phyloP scores from a whole-genome alignment of 2,113 vertebrate genomes.

The Bettongia penicillata region DNA sequence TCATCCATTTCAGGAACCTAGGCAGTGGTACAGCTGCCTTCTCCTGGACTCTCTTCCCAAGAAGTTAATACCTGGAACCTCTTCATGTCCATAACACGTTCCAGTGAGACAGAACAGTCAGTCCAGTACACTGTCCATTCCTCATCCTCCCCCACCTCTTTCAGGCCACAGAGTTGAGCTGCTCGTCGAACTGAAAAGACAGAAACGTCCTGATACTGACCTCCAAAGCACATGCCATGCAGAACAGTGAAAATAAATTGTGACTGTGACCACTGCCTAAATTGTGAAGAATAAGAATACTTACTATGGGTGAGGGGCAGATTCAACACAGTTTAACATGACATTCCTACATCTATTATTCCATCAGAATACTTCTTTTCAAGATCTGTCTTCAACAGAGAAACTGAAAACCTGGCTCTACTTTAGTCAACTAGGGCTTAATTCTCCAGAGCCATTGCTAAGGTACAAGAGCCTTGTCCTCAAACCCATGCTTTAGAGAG shows the following conservation, averaged over 20 bases:
- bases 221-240: neutral
- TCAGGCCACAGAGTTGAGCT: conserved; percentile 81
- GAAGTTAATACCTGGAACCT: conserved; percentile 84
- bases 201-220: neutral
- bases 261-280: neutral
- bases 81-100: conserved; percentile 86
- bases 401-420: conserved; percentile 3
- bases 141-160: conserved; percentile 81
- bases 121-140: conserved; percentile 87
- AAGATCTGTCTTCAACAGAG: neutral
- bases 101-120: conserved; percentile 81
- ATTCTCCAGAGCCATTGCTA: neutral
- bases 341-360: conserved; percentile 2
- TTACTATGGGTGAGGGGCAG: neutral
- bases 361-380: neutral
- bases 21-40: neutral
- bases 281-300: neutral
- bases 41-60: too few species aligned
- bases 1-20: too few species aligned
- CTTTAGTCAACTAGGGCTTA: neutral
- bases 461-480: neutral
- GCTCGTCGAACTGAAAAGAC: conserved; percentile 84
- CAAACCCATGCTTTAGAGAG: neutral
- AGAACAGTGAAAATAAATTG: neutral
- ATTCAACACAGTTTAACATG: neutral